Conservation (phyloP, 2,888 invertebrate species). For the Tachina lurida region DNA sequence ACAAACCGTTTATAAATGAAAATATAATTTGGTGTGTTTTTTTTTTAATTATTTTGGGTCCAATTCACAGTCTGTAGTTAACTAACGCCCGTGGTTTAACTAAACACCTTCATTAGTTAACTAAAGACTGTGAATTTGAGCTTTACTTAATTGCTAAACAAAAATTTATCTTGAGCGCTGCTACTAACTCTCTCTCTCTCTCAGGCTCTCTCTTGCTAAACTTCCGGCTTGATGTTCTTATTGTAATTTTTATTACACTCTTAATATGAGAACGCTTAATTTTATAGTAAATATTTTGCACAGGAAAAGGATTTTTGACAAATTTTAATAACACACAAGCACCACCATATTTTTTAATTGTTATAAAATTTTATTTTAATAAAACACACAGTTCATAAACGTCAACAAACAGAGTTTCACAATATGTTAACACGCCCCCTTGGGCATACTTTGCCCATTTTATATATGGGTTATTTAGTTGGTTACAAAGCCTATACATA, state of each 20-base stretch:
- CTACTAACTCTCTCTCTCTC: constrained; percentile 3
- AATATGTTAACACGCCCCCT: too few relatives aligned
- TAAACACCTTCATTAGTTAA: too few relatives aligned
- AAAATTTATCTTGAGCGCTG: constrained; percentile 12
- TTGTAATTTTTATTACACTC: constrained; percentile 44
- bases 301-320: constrained; percentile 12
- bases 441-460: too few relatives aligned
- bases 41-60: constrained; percentile 29
- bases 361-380: not conserved
- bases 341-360: constrained; percentile 2
- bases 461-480: too few relatives aligned
- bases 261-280: not conserved
- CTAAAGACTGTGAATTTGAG: too few relatives aligned
- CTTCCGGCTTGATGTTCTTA: constrained; percentile 32
- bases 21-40: constrained; percentile 23
- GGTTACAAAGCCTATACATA: too few relatives aligned
- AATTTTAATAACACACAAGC: constrained; percentile 7
- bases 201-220: not conserved
- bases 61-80: too few relatives aligned
- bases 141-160: constrained; percentile 39
- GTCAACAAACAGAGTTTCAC: too few relatives aligned
- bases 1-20: constrained; percentile 25
- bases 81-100: too few relatives aligned
- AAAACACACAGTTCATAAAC: constrained; percentile 16
- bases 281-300: constrained; percentile 39